Conservation (phyloP, 2,888 invertebrate species). For the Blastobasis lacticolella region DNA sequence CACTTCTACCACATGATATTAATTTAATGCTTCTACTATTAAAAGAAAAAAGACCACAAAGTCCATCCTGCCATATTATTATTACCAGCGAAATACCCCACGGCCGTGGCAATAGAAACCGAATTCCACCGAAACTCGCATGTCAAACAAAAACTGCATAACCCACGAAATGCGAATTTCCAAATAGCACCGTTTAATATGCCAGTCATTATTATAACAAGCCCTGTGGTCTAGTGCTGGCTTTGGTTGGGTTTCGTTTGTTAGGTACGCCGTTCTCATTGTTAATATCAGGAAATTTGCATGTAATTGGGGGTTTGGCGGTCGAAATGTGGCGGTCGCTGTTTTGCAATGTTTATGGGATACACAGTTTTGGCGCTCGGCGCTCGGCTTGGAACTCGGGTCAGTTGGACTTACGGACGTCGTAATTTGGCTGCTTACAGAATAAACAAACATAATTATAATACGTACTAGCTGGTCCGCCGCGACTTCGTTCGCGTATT, state of each 20-base stretch:
- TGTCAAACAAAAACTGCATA: constrained; percentile 30
- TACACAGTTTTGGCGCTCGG: constrained; percentile 3
- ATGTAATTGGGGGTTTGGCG: constrained; percentile 37
- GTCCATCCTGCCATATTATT: too few relatives aligned
- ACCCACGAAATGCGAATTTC: constrained; percentile 40
- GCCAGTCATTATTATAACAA: constrained; percentile 41
- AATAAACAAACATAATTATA: too few relatives aligned
- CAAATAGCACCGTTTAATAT: constrained; percentile 47
- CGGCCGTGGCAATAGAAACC: too few relatives aligned
- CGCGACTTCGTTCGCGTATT: too few relatives aligned
- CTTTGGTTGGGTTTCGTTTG: constrained; percentile 29
- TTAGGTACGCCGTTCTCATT: constrained; percentile 34
- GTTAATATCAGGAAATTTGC: constrained; percentile 45
- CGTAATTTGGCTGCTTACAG: too few relatives aligned
- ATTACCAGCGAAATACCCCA: too few relatives aligned
- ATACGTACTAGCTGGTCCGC: too few relatives aligned
- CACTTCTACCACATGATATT: too few relatives aligned
- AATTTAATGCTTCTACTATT: too few relatives aligned
- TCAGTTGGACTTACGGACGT: too few relatives aligned
- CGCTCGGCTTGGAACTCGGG: too few relatives aligned
- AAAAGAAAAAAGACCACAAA: too few relatives aligned
- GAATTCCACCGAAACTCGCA: constrained; percentile 32
- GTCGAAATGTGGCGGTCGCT: constrained; percentile 28
- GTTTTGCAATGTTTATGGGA: constrained; percentile 27
- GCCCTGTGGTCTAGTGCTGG: constrained; percentile 24